A percentile compares a stretch with the other conserved stretches of the same genome.
These are phyloP conservation scores for Nannoperca obscura DNA, from an alignment of 2,797 vertebrate genomes.

Conservation along the genomic window DNA sequence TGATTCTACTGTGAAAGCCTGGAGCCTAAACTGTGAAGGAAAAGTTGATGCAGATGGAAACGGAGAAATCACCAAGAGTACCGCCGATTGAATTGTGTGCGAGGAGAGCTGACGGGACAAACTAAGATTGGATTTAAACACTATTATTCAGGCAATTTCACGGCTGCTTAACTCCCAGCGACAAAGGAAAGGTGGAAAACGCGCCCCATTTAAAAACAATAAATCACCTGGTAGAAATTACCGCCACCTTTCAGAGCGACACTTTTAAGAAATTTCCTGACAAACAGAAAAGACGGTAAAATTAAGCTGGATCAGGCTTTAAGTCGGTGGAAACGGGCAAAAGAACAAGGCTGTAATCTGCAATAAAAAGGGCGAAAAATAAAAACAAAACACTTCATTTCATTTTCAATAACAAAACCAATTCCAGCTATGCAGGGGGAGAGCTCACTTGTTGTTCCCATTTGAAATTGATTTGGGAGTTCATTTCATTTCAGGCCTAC, in stretches of 20 bases:
- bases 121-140: conserved; percentile 94
- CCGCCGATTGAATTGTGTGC: conserved; percentile 68
- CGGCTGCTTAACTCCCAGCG: conserved; percentile 91
- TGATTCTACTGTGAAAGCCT: conserved; percentile 54
- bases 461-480: conserved; percentile 94
- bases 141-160: conserved; percentile 98
- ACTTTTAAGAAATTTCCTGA: conserved; percentile 89
- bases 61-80: conserved; percentile 81
- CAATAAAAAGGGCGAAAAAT: conserved; percentile 65
- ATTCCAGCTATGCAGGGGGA: conserved; percentile 82
- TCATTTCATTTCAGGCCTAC: conserved; percentile 93
- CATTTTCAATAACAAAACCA: conserved; percentile 87
- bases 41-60: conserved; percentile 76
- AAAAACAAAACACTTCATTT: conserved; percentile 87
- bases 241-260: conserved; percentile 87
- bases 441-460: conserved; percentile 92
- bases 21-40: conserved; percentile 52
- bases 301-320: conserved; percentile 90
- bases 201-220: conserved; percentile 89
- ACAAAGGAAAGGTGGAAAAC: conserved; percentile 82
- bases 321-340: conserved; percentile 84
- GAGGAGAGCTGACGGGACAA: conserved; percentile 82
- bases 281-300: conserved; percentile 88
- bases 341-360: conserved; percentile 76
- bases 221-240: conserved; percentile 93